These are phyloP conservation scores for Thalpophila matura DNA, from an alignment of 2,888 invertebrate genomes.

Conservation along the genomic window DNA sequence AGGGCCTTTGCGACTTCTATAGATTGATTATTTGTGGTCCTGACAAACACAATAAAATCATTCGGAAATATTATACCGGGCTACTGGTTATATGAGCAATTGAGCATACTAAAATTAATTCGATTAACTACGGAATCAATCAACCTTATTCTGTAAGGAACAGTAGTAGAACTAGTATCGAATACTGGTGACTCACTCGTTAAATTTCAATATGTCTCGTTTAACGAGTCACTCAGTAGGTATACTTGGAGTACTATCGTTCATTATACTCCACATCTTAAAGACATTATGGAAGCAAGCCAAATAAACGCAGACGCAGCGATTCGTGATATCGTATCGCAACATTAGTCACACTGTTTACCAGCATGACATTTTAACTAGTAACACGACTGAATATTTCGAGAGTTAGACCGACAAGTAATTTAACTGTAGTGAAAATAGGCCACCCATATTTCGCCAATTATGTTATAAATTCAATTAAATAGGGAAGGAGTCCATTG, in stretches of 20 bases:
- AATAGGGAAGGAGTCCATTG: too few species aligned
- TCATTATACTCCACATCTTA: slow-evolving; percentile 55
- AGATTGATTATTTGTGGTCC: not conserved
- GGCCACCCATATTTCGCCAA: too few species aligned
- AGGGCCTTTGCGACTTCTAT: too few species aligned
- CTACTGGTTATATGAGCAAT: too few species aligned
- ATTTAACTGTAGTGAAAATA: too few species aligned
- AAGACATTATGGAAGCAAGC: slow-evolving; percentile 66
- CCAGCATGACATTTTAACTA: slow-evolving; percentile 62
- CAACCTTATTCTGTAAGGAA: too few species aligned
- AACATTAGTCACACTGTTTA: slow-evolving; percentile 65
- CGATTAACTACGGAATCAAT: too few species aligned
- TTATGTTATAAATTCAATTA: too few species aligned
- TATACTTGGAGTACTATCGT: slow-evolving; percentile 35
- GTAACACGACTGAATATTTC: not conserved
- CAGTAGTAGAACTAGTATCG: too few species aligned
- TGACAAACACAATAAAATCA: slow-evolving; percentile 9
- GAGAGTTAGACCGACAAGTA: not conserved
- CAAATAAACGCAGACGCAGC: slow-evolving; percentile 59
- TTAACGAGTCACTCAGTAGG: too few species aligned
- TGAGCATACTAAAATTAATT: too few species aligned
- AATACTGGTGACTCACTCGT: not conserved
- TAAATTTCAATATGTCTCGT: not conserved
- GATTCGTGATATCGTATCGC: slow-evolving; percentile 57
- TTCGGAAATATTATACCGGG: not conserved